These are phyloP conservation scores for Rhagonycha lutea DNA, from an alignment of 2,888 invertebrate species.

Conservation along the genomic window DNA sequence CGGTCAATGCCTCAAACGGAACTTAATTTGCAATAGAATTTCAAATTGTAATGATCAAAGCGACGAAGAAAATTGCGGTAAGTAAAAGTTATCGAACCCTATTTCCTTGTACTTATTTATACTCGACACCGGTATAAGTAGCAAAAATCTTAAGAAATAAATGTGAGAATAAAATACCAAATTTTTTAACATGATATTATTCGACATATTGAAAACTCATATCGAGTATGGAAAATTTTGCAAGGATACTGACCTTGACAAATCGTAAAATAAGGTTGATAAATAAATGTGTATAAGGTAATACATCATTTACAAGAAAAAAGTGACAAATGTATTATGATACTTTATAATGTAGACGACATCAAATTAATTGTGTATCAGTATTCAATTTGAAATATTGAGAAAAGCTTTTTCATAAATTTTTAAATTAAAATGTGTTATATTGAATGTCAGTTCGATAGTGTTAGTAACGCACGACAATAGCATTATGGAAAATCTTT, in stretches of 20 bases:
- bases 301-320: not conserved
- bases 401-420: not conserved
- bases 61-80: conserved; percentile 63
- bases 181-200: not conserved
- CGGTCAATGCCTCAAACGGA: conserved; percentile 63
- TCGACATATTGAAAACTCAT: not conserved
- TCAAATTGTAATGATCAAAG: conserved; percentile 65
- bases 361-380: not conserved
- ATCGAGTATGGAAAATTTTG: not conserved
- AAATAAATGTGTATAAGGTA: not conserved
- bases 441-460: not conserved
- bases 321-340: not conserved
- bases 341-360: not conserved
- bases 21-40: conserved; percentile 66
- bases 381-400: not conserved
- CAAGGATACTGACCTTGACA: not conserved
- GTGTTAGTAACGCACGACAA: too few relatives aligned
- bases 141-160: not conserved
- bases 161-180: not conserved
- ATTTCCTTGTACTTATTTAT: not conserved
- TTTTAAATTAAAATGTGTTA: not conserved
- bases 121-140: not conserved
- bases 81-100: conserved; percentile 36
- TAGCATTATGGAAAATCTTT: not conserved
- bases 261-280: not conserved